phyloP scores from a whole-genome alignment of 2,888 invertebrate genomes.

The Agriopis leucophaearia region DNA sequence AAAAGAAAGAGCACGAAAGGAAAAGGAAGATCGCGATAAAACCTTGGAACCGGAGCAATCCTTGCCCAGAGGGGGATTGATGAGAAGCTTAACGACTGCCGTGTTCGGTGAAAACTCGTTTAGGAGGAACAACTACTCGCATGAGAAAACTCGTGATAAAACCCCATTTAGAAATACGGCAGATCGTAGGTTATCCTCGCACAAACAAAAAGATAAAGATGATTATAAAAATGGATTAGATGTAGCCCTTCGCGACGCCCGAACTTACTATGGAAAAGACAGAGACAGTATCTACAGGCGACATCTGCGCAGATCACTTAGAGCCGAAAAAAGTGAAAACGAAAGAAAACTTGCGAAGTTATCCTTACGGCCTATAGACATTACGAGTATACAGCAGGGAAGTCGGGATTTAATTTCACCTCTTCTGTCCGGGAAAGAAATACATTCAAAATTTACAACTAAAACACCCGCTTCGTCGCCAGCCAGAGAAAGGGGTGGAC shows the following conservation, averaged over 20 bases:
- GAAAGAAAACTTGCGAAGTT: conserved; percentile 81
- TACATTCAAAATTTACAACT: conserved; percentile 60
- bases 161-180: conserved; percentile 87
- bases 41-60: conserved; percentile 88
- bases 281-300: conserved; percentile 81
- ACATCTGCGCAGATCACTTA: conserved; percentile 85
- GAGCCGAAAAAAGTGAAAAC: conserved; percentile 88
- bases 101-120: conserved; percentile 89
- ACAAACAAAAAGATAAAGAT: conserved; percentile 71
- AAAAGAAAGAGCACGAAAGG: conserved; percentile 81
- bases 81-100: conserved; percentile 91
- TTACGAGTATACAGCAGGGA: conserved; percentile 71
- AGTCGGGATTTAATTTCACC: conserved; percentile 86
- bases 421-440: conserved; percentile 71
- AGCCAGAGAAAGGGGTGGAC: conserved; percentile 69
- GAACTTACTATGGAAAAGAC: conserved; percentile 74
- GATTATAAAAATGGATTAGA: conserved; percentile 77
- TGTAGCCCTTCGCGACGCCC: conserved; percentile 61
- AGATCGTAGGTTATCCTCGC: conserved; percentile 74
- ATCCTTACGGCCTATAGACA: conserved; percentile 85
- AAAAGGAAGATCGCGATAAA: conserved; percentile 88
- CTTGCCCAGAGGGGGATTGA: conserved; percentile 80
- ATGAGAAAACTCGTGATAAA: conserved; percentile 87
- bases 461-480: conserved; percentile 77
- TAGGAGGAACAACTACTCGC: conserved; percentile 84